These are phyloP conservation scores for Crocuta crocuta DNA, from an alignment of 2,113 vertebrate species.

Conservation along the genomic window DNA sequence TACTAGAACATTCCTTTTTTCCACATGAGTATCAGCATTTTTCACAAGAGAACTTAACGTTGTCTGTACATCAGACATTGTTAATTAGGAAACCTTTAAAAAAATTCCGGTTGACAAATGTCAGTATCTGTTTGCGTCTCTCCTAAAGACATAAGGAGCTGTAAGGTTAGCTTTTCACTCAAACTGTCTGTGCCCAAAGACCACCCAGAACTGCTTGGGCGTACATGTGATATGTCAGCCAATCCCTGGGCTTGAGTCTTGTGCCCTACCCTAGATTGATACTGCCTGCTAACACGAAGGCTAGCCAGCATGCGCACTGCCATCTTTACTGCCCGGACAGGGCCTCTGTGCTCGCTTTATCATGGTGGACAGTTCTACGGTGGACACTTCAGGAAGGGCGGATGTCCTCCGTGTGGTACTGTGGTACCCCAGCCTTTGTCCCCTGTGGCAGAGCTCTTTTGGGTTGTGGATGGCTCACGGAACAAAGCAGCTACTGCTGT, in stretches of 20 bases:
- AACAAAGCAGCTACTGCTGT: background rate
- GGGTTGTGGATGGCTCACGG: background rate
- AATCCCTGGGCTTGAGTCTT: accelerated
- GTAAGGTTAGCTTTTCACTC: background rate
- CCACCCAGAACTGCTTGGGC: background rate
- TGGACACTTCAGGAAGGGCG: background rate
- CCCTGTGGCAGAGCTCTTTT: background rate
- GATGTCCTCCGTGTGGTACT: background rate
- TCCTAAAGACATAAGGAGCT: background rate
- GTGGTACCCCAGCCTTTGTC: background rate
- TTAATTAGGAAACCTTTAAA: slow-evolving; percentile 81
- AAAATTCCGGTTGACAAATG: slow-evolving; percentile 50
- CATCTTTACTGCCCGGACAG: accelerated
- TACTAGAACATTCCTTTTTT: slow-evolving; percentile 72
- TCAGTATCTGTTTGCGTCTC: background rate
- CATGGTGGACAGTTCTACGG: background rate
- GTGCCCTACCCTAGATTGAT: accelerated
- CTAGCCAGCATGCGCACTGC: background rate
- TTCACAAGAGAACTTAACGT: slow-evolving; percentile 75
- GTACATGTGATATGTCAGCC: accelerated
- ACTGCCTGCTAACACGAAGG: background rate
- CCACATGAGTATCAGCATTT: slow-evolving; percentile 67
- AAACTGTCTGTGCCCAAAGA: background rate
- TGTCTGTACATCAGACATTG: slow-evolving; percentile 56
- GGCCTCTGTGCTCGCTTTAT: background rate